phyloP scores from a whole-genome alignment of 1,140 invertebrate species.

The Caligus rogercresseyi region DNA sequence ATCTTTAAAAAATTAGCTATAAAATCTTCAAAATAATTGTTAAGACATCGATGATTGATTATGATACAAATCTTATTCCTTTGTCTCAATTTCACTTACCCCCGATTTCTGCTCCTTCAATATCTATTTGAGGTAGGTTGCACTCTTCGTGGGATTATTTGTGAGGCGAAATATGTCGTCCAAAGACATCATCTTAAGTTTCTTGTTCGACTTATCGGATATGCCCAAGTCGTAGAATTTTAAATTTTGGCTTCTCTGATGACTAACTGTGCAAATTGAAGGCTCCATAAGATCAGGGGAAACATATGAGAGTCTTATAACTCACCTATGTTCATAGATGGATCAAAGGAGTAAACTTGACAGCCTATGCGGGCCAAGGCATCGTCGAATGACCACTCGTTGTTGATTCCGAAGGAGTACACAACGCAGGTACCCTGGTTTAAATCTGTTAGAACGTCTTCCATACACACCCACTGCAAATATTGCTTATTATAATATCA shows the following conservation, averaged over 20 bases:
- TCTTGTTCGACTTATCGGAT: not conserved
- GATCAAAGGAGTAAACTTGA: slow-evolving; percentile 25
- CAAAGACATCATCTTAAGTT: not conserved
- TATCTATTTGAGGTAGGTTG: not conserved
- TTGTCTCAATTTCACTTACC: no score
- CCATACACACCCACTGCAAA: slow-evolving; percentile 23
- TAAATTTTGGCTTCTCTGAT: not conserved
- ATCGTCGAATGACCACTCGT: slow-evolving; percentile 26
- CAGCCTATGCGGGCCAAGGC: slow-evolving; percentile 23
- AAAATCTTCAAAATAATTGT: no score
- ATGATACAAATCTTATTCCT: no score
- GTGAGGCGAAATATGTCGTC: not conserved
- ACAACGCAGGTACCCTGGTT: slow-evolving; percentile 21
- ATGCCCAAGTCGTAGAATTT: not conserved
- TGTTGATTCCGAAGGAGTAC: slow-evolving; percentile 25
- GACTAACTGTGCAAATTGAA: not conserved
- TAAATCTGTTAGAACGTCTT: slow-evolving; percentile 14
- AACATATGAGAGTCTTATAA: no score
- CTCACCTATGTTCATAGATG: slow-evolving; percentile 21
- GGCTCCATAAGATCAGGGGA: no score
- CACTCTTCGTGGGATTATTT: not conserved
- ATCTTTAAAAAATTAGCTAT: no score
- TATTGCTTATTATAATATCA: no score
- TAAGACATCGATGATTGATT: no score
- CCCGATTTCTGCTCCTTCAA: not conserved